Percentiles rank a stretch among this genome's conserved stretches.
These are phyloP conservation scores for Drosophila rellima DNA, from an alignment of 2,888 invertebrate species.

Conservation along the genomic window DNA sequence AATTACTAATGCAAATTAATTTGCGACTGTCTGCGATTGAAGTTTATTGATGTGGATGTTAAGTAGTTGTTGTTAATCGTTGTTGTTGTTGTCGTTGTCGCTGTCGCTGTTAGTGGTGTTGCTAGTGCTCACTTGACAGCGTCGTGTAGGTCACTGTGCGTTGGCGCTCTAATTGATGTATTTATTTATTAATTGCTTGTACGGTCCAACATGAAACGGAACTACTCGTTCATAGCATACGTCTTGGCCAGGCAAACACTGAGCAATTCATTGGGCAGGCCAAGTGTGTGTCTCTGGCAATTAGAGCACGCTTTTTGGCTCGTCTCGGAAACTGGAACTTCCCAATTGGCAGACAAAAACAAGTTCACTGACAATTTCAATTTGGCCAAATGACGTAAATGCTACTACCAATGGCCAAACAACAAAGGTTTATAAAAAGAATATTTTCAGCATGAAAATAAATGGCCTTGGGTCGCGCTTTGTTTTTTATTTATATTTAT, in stretches of 20 bases:
- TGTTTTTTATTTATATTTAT: conserved; percentile 23
- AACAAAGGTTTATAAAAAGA: conserved; percentile 68
- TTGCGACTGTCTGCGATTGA: conserved; percentile 58
- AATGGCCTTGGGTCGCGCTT: conserved; percentile 67
- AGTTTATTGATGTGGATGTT: conserved; percentile 56
- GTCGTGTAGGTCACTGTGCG: conserved; percentile 75
- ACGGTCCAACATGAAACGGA: conserved; percentile 59
- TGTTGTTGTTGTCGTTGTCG: conserved; percentile 13
- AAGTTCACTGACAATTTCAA: conserved; percentile 41
- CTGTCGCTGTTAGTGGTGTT: conserved; percentile 16
- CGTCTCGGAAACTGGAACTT: conserved; percentile 42
- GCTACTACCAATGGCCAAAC: conserved; percentile 33
- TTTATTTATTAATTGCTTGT: conserved; percentile 66
- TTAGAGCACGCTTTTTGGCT: conserved; percentile 60
- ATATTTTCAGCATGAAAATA: conserved; percentile 70
- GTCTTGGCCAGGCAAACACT: conserved; percentile 25
- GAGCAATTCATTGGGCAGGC: conserved; percentile 19
- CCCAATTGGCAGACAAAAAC: conserved; percentile 48
- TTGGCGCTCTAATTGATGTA: conserved; percentile 79
- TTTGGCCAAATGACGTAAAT: conserved; percentile 57
- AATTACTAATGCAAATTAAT: conserved; percentile 78
- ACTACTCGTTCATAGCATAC: conserved; percentile 33
- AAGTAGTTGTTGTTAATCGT: conserved; percentile 40
- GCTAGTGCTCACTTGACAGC: conserved; percentile 41
- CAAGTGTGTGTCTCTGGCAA: conserved; percentile 28